phyloP scores from a whole-genome alignment of 2,888 invertebrate species.

The Synanthedon myopaeformis region DNA sequence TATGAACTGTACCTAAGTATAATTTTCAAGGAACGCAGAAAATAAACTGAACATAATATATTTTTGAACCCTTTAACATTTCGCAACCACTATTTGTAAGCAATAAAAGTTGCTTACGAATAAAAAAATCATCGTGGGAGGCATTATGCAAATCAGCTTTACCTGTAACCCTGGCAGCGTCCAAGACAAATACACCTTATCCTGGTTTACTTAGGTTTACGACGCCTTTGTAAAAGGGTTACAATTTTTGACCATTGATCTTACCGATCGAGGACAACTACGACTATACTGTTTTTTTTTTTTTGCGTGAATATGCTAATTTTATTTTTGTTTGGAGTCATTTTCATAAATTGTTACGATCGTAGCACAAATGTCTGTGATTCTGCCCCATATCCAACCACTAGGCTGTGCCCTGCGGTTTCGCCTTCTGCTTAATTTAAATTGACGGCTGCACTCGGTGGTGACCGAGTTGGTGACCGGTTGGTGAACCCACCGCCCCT shows the following conservation, averaged over 20 bases:
- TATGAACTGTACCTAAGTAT: no score
- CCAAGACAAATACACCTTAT: constrained; percentile 48
- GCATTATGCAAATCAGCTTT: constrained; percentile 63
- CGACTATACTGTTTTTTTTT: background rate
- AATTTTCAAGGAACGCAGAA: no score
- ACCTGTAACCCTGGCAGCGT: constrained; percentile 52
- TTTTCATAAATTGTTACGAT: background rate
- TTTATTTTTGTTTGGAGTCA: background rate
- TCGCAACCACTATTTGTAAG: background rate
- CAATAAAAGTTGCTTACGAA: background rate
- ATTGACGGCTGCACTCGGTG: no score
- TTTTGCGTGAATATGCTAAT: background rate
- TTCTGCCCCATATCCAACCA: no score
- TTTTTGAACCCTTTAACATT: background rate
- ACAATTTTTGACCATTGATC: constrained; percentile 46
- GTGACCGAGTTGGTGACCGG: no score
- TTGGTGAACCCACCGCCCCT: no score
- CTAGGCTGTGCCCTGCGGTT: no score
- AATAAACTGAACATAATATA: no score
- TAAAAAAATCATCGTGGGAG: constrained; percentile 54
- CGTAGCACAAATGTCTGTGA: no score
- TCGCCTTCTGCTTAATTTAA: no score
- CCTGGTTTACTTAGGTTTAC: constrained; percentile 66
- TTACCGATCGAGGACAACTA: constrained; percentile 40
- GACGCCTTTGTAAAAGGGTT: constrained; percentile 59